Conservation (phyloP, 2,888 invertebrate species). For the Melanophora roralis region DNA sequence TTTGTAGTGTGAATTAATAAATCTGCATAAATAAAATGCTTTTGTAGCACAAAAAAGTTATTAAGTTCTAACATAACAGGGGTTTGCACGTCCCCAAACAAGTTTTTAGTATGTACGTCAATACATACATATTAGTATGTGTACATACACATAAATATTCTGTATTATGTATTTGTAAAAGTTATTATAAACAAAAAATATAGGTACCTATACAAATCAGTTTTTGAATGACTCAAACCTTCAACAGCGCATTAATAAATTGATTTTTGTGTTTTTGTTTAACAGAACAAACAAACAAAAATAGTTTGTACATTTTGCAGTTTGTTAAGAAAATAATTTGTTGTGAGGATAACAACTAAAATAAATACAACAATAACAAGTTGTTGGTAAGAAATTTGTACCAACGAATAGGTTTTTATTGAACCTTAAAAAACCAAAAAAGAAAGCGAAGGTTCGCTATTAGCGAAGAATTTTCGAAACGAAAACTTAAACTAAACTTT, state of each 20-base stretch:
- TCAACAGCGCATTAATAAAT: conserved; percentile 44
- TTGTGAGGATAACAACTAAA: no score
- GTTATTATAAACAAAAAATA: conserved; percentile 32
- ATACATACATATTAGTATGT: conserved; percentile 29
- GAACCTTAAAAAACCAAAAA: no score
- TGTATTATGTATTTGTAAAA: conserved; percentile 29
- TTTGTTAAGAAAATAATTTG: no score
- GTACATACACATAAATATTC: conserved; percentile 44
- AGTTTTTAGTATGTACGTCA: conserved; percentile 17
- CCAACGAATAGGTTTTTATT: no score
- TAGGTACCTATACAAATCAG: no score
- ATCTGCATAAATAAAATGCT: conserved; percentile 11
- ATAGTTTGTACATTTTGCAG: conserved; percentile 25
- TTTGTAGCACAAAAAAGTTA: conserved; percentile 34
- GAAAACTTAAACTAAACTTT: no score
- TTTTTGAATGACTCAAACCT: conserved; percentile 58
- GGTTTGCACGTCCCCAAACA: conserved; percentile 59
- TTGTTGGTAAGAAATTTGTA: no score
- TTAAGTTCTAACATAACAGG: conserved; percentile 45
- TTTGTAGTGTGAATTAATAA: conserved; percentile 11
- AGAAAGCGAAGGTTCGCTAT: no score
- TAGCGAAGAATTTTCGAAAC: no score
- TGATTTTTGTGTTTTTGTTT: conserved; percentile 8
- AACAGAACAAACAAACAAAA: conserved; percentile 22
- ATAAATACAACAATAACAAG: no score